Percentiles rank a stretch among this genome's conserved stretches.
phyloP scores from a whole-genome alignment of 2,888 invertebrate genomes.

The Holacanthella duospinosa region DNA sequence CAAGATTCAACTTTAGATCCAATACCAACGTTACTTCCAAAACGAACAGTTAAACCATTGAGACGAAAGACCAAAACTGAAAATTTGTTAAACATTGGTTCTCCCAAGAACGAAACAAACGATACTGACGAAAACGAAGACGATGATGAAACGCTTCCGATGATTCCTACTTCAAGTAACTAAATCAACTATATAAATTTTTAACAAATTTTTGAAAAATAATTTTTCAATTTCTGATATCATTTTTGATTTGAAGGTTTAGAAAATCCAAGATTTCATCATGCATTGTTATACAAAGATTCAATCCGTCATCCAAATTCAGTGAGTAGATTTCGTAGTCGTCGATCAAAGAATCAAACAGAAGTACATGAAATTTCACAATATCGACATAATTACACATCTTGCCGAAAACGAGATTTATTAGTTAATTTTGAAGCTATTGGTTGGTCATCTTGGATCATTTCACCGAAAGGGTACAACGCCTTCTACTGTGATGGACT shows the following conservation, averaged over 20 bases:
- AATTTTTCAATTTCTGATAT: neutral
- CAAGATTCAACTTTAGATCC: slow-evolving; percentile 40
- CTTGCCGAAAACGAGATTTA: slow-evolving; percentile 40
- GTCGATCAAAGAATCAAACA: slow-evolving; percentile 30
- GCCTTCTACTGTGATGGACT: slow-evolving; percentile 53
- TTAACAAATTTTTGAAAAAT: neutral
- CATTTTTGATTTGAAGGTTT: slow-evolving; percentile 21
- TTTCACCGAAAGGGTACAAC: slow-evolving; percentile 50
- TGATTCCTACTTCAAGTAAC: slow-evolving; percentile 31
- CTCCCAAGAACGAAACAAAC: slow-evolving; percentile 4
- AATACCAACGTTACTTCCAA: too few relatives aligned
- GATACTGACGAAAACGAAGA: slow-evolving; percentile 16
- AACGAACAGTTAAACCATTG: too few relatives aligned
- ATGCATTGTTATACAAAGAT: slow-evolving; percentile 34
- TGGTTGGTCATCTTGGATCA: slow-evolving; percentile 54
- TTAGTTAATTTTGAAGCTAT: slow-evolving; percentile 53
- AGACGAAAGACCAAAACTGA: too few relatives aligned
- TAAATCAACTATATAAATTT: neutral
- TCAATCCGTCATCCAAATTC: slow-evolving; percentile 37
- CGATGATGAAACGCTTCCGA: too few relatives aligned
- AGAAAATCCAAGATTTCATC: slow-evolving; percentile 36
- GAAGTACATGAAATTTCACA: neutral
- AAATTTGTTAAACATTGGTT: neutral
- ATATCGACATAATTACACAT: slow-evolving; percentile 23
- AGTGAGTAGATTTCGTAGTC: slow-evolving; percentile 30